phyloP scores from a whole-genome alignment of 2,888 invertebrate genomes.

The Agrochola lota region DNA sequence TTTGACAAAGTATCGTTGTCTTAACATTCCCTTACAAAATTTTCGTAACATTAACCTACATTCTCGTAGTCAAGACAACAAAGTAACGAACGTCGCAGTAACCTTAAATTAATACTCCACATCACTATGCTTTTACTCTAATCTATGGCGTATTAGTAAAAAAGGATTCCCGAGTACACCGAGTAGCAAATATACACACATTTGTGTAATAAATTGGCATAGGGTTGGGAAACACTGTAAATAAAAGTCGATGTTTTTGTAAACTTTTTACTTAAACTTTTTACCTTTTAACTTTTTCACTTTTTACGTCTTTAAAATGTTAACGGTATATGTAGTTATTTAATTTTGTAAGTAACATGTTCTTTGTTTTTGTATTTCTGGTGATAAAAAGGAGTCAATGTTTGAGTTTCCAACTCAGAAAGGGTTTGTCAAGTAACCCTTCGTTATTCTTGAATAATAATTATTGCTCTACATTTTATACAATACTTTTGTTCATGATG shows the following conservation, averaged over 20 bases:
- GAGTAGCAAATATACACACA: constrained; percentile 69
- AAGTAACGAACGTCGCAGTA: constrained; percentile 22
- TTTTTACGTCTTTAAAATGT: background rate
- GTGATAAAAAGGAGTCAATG: background rate
- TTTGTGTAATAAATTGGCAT: constrained; percentile 76
- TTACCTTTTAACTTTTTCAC: too few species aligned
- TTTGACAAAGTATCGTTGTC: constrained; percentile 12
- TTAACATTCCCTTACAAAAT: constrained; percentile 7
- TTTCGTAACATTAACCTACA: constrained; percentile 17
- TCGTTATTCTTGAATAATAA: background rate
- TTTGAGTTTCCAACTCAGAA: background rate
- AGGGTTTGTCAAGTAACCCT: background rate
- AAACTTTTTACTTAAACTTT: too few species aligned
- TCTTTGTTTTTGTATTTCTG: background rate
- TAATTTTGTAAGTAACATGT: background rate
- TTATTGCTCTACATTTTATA: background rate
- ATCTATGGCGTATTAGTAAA: constrained; percentile 70
- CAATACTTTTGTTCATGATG: background rate
- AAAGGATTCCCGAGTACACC: constrained; percentile 68
- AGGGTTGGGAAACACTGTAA: constrained; percentile 37
- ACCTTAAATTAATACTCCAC: constrained; percentile 60
- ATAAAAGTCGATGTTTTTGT: constrained; percentile 50
- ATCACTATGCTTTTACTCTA: constrained; percentile 75
- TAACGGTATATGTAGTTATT: background rate
- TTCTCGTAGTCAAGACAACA: constrained; percentile 14